phyloP scores from a whole-genome alignment of 2,797 vertebrate species.

The Neosilurus mollespiculum region DNA sequence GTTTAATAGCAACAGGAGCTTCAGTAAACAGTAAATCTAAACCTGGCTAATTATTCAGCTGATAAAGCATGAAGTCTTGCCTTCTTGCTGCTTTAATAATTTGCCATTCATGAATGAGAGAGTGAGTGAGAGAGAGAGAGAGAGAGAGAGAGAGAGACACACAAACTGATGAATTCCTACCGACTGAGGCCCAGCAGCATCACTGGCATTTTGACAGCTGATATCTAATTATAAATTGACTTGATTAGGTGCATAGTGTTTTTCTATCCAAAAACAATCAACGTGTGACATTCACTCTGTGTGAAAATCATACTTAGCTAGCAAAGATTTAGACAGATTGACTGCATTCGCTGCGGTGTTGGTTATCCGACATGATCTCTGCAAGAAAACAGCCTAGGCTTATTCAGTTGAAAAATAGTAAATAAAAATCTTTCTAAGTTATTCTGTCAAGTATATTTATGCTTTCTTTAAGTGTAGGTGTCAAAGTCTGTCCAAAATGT shows the following conservation, averaged over 20 bases:
- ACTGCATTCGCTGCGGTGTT: neutral
- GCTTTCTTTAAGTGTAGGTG: neutral
- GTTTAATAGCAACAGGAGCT: neutral
- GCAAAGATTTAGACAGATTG: constrained; percentile 7
- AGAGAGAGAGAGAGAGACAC: neutral
- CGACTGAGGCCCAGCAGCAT: neutral
- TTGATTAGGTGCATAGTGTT: neutral
- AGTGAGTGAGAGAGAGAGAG: neutral
- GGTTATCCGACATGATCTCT: neutral
- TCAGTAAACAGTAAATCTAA: neutral
- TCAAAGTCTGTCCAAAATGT: neutral
- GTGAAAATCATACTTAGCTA: neutral
- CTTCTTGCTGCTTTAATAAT: neutral
- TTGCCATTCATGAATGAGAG: neutral
- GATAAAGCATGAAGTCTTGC: neutral
- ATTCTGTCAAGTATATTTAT: neutral
- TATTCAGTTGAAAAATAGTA: neutral
- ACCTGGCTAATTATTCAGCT: neutral
- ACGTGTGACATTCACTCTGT: neutral
- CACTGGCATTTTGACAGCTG: neutral
- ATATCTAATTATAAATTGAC: constrained; percentile 2
- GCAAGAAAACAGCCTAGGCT: neutral
- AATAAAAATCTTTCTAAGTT: neutral
- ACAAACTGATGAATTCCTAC: neutral
- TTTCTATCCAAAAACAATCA: neutral